Evolutionary conservation across 2,888 invertebrate genomes (phyloP).

Genomic region (Apotomis turbidana): DNA sequence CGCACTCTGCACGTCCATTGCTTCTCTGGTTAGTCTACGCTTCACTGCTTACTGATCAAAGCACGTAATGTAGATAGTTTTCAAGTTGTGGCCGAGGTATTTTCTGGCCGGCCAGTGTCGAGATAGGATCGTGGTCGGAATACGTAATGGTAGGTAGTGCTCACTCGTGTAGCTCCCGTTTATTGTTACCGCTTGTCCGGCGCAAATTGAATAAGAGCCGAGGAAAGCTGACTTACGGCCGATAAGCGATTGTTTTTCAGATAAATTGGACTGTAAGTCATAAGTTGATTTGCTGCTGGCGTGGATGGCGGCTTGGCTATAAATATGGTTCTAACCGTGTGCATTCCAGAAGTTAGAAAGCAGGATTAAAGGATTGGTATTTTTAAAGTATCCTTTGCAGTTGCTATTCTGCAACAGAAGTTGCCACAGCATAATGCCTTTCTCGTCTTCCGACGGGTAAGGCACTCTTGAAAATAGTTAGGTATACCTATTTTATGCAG

Average conservation of each 20-base stretch:
- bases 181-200: conserved; percentile 66
- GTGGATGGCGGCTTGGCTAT: conserved; percentile 44
- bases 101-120: conserved; percentile 45
- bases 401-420: neutral
- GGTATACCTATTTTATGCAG: too few species aligned
- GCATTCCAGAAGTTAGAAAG: conserved; percentile 36
- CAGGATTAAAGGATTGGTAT: conserved; percentile 1
- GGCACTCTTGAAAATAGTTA: too few species aligned
- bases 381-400: neutral
- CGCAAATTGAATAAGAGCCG: conserved; percentile 71
- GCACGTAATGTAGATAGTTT: conserved; percentile 38
- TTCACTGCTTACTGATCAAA: conserved; percentile 26
- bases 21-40: conserved; percentile 42
- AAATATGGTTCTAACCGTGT: conserved; percentile 36
- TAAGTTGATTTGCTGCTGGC: conserved; percentile 56
- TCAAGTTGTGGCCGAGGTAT: conserved; percentile 42
- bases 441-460: too few species aligned
- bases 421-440: too few species aligned
- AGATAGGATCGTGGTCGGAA: conserved; percentile 72
- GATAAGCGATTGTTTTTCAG: conserved; percentile 52
- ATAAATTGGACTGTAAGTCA: conserved; percentile 64
- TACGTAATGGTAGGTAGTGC: conserved; percentile 81
- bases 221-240: conserved; percentile 50
- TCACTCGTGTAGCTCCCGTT: conserved; percentile 71
- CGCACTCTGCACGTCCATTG: conserved; percentile 50